A percentile compares a stretch with the other conserved stretches of the same genome.
Evolutionary conservation across 2,888 invertebrate genomes (phyloP).

Genomic region (Acanthoscelides obtectus): DNA sequence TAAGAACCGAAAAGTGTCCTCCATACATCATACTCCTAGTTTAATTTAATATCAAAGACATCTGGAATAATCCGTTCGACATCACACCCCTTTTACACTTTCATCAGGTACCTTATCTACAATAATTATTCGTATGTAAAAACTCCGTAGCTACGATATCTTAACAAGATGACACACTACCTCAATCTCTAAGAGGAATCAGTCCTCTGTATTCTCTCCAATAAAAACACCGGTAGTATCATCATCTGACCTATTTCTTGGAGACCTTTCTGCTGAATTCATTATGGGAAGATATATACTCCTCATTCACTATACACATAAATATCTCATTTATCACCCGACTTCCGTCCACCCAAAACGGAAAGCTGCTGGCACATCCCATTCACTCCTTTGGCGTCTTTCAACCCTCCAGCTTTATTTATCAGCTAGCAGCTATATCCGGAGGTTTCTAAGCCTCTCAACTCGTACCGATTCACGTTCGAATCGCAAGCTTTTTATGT

Average conservation of each 20-base stretch:
- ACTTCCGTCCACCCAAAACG: not conserved
- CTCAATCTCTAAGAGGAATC: not conserved
- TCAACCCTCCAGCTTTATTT: not conserved
- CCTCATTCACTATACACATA: not conserved
- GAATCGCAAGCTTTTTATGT: not conserved
- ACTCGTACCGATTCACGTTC: not conserved
- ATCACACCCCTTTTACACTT: no score
- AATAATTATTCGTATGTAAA: no score
- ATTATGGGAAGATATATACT: not conserved
- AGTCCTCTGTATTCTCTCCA: not conserved
- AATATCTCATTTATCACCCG: not conserved
- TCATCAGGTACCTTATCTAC: no score
- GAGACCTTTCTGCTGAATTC: not conserved
- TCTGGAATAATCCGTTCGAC: no score
- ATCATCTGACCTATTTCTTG: not conserved
- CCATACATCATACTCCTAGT: no score
- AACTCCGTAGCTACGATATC: no score
- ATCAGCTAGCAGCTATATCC: not conserved
- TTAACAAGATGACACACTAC: not conserved
- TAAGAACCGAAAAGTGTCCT: no score
- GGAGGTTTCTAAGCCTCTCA: not conserved
- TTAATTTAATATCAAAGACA: no score
- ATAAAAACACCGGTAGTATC: not conserved
- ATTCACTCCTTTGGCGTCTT: not conserved
- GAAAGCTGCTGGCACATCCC: not conserved